Conservation (phyloP, 2,888 invertebrate species). For the Leptodirus hochenwartii region DNA sequence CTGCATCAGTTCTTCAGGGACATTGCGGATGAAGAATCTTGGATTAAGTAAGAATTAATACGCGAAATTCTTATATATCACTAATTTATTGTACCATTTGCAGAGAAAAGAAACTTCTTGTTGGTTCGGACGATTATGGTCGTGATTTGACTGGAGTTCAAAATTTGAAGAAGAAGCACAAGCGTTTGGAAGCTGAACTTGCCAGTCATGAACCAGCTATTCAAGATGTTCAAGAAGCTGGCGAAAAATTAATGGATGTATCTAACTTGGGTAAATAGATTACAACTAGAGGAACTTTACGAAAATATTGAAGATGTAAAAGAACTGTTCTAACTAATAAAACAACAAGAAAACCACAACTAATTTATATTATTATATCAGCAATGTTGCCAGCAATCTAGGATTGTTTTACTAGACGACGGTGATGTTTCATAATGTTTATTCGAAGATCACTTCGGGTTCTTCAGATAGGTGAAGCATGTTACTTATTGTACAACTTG, state of each 20-base stretch:
- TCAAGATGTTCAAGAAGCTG: slow-evolving; percentile 78
- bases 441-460: too few relatives aligned
- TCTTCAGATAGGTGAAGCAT: too few relatives aligned
- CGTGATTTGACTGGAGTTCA: slow-evolving; percentile 96
- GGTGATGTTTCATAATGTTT: too few relatives aligned
- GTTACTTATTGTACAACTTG: too few relatives aligned
- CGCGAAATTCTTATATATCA: neutral
- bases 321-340: too few relatives aligned
- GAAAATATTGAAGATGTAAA: too few relatives aligned
- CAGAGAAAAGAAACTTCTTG: slow-evolving; percentile 90
- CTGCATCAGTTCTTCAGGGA: slow-evolving; percentile 99
- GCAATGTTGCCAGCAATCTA: too few relatives aligned
- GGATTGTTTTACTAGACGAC: too few relatives aligned
- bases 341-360: too few relatives aligned
- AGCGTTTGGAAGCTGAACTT: slow-evolving; percentile 93
- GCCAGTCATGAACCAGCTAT: slow-evolving; percentile 96
- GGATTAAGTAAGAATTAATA: slow-evolving; percentile 64
- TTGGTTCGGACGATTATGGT: slow-evolving; percentile 96
- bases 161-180: slow-evolving; percentile 96
- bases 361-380: too few relatives aligned
- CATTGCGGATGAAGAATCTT: slow-evolving; percentile 98
- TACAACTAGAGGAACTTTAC: too few relatives aligned
- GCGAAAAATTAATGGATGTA: slow-evolving; percentile 85
- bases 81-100: slow-evolving; percentile 1
- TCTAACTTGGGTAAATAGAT: slow-evolving; percentile 82